phyloP scores from a whole-genome alignment of 1,140 invertebrate species.

The Penaeus chinensis region DNA sequence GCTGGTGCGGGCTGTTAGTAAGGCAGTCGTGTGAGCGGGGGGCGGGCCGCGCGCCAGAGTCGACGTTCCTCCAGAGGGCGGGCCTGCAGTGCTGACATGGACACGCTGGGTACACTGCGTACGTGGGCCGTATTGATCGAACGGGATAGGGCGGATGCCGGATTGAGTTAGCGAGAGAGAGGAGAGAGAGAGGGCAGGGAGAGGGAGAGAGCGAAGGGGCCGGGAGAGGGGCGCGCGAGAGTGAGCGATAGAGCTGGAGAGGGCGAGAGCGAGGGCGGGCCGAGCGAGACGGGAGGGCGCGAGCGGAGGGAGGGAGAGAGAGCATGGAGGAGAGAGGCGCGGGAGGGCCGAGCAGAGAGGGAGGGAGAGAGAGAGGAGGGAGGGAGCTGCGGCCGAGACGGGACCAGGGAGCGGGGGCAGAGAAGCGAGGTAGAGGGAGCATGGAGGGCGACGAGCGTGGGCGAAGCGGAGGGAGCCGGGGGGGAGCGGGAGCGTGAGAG shows the following conservation, averaged over 20 bases:
- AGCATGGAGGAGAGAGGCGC: neutral
- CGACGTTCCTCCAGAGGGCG: no score
- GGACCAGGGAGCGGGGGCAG: neutral
- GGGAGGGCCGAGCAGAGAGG: neutral
- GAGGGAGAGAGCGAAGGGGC: constrained; percentile 14
- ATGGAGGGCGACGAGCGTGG: neutral
- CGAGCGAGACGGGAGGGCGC: neutral
- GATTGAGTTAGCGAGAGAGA: neutral
- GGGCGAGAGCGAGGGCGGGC: neutral
- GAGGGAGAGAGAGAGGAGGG: neutral
- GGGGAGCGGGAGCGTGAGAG: no score
- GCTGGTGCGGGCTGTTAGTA: no score
- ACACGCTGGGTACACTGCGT: no score
- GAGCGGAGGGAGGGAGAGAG: constrained; percentile 24
- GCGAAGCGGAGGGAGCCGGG: neutral
- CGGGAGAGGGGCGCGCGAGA: neutral
- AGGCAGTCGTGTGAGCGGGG: constrained; percentile 7
- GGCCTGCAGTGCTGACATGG: no score
- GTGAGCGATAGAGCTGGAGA: neutral
- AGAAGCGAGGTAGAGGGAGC: no score
- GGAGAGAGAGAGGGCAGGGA: neutral
- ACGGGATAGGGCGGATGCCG: neutral
- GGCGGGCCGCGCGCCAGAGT: no score
- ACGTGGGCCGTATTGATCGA: neutral
- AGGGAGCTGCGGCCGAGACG: neutral